phyloP scores from a whole-genome alignment of 2,113 vertebrate species.

The Ochotona princeps region DNA sequence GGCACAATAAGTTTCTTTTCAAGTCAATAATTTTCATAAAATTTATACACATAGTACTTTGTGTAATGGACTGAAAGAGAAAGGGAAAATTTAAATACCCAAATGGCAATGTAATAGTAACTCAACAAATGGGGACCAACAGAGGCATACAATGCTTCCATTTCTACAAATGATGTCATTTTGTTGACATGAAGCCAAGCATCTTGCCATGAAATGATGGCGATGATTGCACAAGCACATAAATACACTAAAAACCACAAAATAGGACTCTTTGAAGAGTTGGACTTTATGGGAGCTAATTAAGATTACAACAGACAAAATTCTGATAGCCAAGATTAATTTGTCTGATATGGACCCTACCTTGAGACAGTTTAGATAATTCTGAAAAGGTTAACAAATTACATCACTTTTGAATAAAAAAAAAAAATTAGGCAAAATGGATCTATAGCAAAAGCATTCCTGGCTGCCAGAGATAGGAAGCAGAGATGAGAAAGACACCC shows the following conservation, averaged over 20 bases:
- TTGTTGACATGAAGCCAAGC: not conserved
- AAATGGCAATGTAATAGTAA: not conserved
- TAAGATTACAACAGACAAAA: constrained; percentile 51
- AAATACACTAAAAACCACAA: not conserved
- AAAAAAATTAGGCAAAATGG: not conserved
- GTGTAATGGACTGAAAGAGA: constrained; percentile 1
- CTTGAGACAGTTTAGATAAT: not conserved
- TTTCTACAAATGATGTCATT: not conserved
- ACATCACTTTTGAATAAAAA: not conserved
- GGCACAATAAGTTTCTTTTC: not conserved
- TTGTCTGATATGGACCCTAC: not conserved
- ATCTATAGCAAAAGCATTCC: not conserved
- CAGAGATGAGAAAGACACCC: not conserved
- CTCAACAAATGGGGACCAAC: constrained; percentile 39
- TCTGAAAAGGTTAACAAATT: not conserved
- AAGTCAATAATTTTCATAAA: constrained; percentile 35
- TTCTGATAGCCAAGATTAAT: not conserved
- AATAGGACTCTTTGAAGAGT: not conserved
- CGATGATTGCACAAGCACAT: not conserved
- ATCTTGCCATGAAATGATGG: not conserved
- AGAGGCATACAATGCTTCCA: not conserved
- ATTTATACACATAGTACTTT: constrained; percentile 27
- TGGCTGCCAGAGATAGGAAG: not conserved
- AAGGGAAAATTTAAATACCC: constrained; percentile 35
- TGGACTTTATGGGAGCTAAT: constrained; percentile 26